Conservation (phyloP, 2,797 vertebrate species). For the Sebastes vulpes region DNA sequence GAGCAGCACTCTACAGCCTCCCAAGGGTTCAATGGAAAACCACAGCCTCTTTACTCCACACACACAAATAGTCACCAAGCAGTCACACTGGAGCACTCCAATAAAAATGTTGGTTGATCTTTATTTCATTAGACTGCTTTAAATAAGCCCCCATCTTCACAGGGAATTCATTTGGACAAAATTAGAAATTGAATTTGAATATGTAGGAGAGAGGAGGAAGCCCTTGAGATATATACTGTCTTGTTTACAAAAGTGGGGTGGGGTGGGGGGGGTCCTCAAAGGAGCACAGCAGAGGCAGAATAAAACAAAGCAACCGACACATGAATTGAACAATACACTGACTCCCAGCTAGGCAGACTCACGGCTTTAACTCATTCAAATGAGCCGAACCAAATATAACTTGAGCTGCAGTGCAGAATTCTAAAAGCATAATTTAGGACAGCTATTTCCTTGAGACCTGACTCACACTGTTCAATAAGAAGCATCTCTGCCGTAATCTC, state of each 20-base stretch:
- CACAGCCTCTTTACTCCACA: constrained; percentile 57
- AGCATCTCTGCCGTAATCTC: constrained; percentile 47
- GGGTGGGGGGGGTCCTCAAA: constrained; percentile 32
- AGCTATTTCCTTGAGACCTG: constrained; percentile 64
- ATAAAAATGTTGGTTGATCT: constrained; percentile 70
- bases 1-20: constrained; percentile 62
- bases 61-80: constrained; percentile 43
- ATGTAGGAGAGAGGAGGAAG: constrained; percentile 62
- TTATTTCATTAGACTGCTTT: constrained; percentile 73
- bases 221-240: constrained; percentile 60
- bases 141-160: constrained; percentile 61
- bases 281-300: constrained; percentile 41
- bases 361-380: constrained; percentile 59
- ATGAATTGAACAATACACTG: constrained; percentile 52
- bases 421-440: constrained; percentile 74
- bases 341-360: constrained; percentile 28
- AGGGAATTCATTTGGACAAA: constrained; percentile 71
- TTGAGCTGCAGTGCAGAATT: constrained; percentile 70
- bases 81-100: constrained; percentile 56
- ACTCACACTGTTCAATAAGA: constrained; percentile 58
- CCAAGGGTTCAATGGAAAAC: constrained; percentile 74
- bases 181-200: constrained; percentile 78
- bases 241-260: constrained; percentile 63
- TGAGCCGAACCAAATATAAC: constrained; percentile 64
- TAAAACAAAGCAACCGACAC: constrained; percentile 61